These are phyloP conservation scores for Bimastos eiseni DNA, from an alignment of 2,888 invertebrate genomes.

Conservation along the genomic window DNA sequence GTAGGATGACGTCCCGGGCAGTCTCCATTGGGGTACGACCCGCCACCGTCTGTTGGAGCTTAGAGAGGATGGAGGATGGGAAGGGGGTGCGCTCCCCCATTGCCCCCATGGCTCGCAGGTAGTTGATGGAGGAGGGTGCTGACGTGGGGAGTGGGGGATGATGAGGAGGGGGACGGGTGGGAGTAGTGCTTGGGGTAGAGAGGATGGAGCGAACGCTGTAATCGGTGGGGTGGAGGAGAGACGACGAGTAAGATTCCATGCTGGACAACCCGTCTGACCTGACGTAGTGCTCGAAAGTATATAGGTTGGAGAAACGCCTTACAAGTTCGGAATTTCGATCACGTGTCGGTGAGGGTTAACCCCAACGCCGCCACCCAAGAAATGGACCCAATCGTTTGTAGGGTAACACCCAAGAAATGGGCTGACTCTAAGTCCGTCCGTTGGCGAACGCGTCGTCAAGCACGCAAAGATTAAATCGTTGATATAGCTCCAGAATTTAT, in stretches of 20 bases:
- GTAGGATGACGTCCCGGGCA: neutral
- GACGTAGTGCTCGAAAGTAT: too few species aligned
- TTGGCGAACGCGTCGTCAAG: neutral
- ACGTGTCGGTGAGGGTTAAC: too few species aligned
- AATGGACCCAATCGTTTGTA: neutral
- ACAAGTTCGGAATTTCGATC: too few species aligned
- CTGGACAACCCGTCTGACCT: neutral
- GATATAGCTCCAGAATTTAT: neutral
- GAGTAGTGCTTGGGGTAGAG: conserved; percentile 25
- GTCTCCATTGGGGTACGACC: conserved; percentile 30
- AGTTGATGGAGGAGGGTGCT: neutral
- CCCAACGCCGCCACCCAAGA: neutral
- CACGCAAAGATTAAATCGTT: neutral
- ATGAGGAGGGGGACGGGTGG: conserved; percentile 25
- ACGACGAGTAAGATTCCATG: neutral
- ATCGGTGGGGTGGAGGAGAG: conserved; percentile 28
- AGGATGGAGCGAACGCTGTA: conserved; percentile 38
- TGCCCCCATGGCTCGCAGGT: conserved; percentile 6
- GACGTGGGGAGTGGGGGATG: neutral
- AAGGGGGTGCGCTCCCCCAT: conserved; percentile 21
- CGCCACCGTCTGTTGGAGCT: conserved; percentile 42
- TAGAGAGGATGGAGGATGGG: conserved; percentile 41
- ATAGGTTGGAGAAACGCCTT: too few species aligned
- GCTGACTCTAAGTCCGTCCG: neutral
- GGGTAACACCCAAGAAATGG: neutral